Evolutionary conservation across 2,888 invertebrate genomes (phyloP).

Genomic region (Lycia hirtaria): DNA sequence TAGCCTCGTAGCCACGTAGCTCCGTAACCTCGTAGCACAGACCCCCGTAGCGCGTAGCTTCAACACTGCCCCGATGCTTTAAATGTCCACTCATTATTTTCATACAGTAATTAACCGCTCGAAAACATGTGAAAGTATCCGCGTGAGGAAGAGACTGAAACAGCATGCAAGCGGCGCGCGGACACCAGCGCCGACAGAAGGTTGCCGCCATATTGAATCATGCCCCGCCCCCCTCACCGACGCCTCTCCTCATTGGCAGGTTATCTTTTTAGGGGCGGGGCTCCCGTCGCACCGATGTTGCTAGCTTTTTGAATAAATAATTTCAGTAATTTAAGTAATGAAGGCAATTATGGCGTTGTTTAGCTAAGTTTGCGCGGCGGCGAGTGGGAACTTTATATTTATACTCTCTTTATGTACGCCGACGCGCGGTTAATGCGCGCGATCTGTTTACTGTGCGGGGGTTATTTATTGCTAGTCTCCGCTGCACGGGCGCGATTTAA

Average conservation of each 20-base stretch:
- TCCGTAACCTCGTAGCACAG: conserved; percentile 38
- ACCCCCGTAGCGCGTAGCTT: conserved; percentile 44
- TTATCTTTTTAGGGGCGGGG: conserved; percentile 58
- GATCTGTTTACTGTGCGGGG: conserved; percentile 83
- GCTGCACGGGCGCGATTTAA: conserved; percentile 80
- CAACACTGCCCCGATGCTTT: conserved; percentile 42
- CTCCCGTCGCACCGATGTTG: conserved; percentile 75
- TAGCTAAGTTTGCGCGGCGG: conserved; percentile 85
- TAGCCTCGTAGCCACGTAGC: conserved; percentile 33
- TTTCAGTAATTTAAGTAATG: conserved; percentile 86
- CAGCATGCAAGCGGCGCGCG: conserved; percentile 57
- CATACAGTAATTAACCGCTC: conserved; percentile 59
- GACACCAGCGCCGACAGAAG: conserved; percentile 53
- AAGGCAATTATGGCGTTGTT: conserved; percentile 86
- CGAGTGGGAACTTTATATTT: conserved; percentile 85
- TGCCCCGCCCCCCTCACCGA: conserved; percentile 68
- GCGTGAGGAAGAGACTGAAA: conserved; percentile 65
- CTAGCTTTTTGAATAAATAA: conserved; percentile 86
- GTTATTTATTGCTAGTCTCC: conserved; percentile 81
- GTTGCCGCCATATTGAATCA: conserved; percentile 79
- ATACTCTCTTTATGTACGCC: conserved; percentile 85
- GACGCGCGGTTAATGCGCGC: conserved; percentile 84
- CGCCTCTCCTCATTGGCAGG: conserved; percentile 62
- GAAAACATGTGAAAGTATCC: conserved; percentile 61
- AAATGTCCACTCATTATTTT: conserved; percentile 59